Base-by-base conservation (phyloP, 2,113 vertebrate species). In the Pomatostomus ruficeps region DNA sequence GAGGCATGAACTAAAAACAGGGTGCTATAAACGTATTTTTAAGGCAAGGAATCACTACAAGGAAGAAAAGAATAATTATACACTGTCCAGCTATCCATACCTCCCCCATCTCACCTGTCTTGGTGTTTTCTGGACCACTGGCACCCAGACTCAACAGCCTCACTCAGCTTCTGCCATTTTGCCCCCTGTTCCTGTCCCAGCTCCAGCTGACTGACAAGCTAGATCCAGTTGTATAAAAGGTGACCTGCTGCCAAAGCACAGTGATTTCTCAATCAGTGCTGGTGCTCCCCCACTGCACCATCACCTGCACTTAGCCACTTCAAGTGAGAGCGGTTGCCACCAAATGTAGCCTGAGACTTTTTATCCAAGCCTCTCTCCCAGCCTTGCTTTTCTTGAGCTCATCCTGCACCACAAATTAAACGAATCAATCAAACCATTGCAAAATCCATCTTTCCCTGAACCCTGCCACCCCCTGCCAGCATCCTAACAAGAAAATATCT, bases 241-340 rank as follows among this genome's bases (percentile, higher is more conserved):
- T 31, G 43, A 67, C 48, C 43, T 52, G 21, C 76, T 78, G 61
- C 23, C 78, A 57, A 82, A 68, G 48, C 2, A 8, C 49, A 35
- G 11, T 0, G 2, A 52, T 45, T 71, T 58, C 67, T 66, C 9
- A 0, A 1, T 14, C 35, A 22, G 11, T 33, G 21, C 42, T 40
- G 18, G 6, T 68, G 38, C 59, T 86, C 14, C 31, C n/a, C 24
- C 35, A 12, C 65, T 80, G 83, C 48, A 55, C 26, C 45, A 31
- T 36, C 76, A 86, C 52, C 49, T 72, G 48, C 61, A 25, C 1
- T 0, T 2, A 21, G 46, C 43, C 71, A 6, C 57, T 28, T 82
- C 58, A 42, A 21, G 16, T 54, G 36, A 80, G 15, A 76, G 35
- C 0, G 0, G 9, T 45, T 65, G 35, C 29, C 42, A 35, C n/a